A percentile compares a stretch with the other conserved stretches of the same genome.
Conservation (phyloP, 2,113 vertebrate species). For the Piprites chloris region DNA sequence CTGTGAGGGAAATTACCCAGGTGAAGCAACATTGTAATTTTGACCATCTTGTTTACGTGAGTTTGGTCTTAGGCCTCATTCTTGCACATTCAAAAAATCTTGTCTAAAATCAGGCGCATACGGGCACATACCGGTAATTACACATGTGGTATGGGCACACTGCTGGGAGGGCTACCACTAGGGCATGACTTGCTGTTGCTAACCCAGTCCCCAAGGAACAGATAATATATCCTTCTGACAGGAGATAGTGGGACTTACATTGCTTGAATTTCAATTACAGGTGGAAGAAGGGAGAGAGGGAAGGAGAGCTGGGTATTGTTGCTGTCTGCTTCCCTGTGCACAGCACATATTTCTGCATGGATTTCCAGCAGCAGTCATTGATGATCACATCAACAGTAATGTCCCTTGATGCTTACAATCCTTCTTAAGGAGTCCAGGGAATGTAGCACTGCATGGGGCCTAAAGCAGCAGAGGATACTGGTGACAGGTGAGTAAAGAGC, state of each 20-base stretch:
- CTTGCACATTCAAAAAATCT: background rate
- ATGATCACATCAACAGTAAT: background rate
- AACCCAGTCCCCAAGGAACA: background rate
- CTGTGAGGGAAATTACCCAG: background rate
- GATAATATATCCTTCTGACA: background rate
- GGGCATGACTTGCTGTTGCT: background rate
- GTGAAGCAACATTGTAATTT: background rate
- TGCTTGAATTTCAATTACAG: background rate
- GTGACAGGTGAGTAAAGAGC: background rate
- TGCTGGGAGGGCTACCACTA: background rate
- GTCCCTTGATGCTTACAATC: constrained; percentile 19
- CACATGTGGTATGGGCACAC: fast-evolving
- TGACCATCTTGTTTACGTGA: background rate
- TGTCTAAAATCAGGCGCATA: background rate
- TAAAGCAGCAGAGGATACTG: background rate
- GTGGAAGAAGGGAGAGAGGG: background rate
- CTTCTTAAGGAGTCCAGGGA: constrained; percentile 36
- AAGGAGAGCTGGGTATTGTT: background rate
- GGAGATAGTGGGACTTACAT: background rate
- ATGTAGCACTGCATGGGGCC: background rate
- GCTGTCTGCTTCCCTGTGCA: constrained; percentile 1
- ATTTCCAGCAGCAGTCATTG: constrained; percentile 38
- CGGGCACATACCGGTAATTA: background rate
- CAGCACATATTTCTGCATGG: constrained; percentile 18
- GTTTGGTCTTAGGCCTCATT: background rate